phyloP scores from a whole-genome alignment of 2,113 vertebrate species.

The Hippolais icterina region DNA sequence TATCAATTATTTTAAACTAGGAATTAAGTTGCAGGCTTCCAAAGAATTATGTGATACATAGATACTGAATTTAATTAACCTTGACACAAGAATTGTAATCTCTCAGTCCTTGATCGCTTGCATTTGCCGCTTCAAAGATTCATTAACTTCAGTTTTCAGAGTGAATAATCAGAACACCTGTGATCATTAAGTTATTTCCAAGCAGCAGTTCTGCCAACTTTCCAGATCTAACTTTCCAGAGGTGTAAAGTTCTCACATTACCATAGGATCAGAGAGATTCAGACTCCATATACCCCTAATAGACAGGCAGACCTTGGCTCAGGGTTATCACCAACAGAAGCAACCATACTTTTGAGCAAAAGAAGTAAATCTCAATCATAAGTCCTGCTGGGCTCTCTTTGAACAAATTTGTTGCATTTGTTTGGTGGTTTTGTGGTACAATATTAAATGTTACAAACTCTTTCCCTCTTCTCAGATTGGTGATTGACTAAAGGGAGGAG shows the following conservation, averaged over 20 bases:
- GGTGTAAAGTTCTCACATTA: neutral
- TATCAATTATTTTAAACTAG: neutral
- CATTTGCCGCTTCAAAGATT: slow-evolving; percentile 39
- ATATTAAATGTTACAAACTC: neutral
- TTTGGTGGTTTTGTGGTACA: neutral
- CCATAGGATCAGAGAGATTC: neutral
- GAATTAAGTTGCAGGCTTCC: neutral
- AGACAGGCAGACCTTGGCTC: neutral
- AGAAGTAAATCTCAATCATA: neutral
- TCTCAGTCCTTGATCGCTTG: slow-evolving; percentile 22
- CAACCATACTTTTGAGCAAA: neutral
- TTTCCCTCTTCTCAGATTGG: neutral
- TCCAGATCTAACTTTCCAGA: neutral
- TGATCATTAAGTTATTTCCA: slow-evolving; percentile 4
- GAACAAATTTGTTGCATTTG: neutral
- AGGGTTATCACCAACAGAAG: neutral
- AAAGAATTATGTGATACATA: neutral
- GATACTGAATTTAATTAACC: slow-evolving; percentile 11
- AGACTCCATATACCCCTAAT: neutral
- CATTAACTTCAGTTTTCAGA: slow-evolving; percentile 41
- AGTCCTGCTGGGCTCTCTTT: neutral
- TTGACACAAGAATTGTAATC: slow-evolving; percentile 27
- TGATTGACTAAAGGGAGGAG: neutral
- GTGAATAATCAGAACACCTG: slow-evolving; percentile 47
- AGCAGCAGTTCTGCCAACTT: neutral